Percentiles rank a stretch among this genome's conserved stretches.
These are phyloP conservation scores for Colletes gigas DNA, from an alignment of 1,140 invertebrate genomes.

Conservation along the genomic window DNA sequence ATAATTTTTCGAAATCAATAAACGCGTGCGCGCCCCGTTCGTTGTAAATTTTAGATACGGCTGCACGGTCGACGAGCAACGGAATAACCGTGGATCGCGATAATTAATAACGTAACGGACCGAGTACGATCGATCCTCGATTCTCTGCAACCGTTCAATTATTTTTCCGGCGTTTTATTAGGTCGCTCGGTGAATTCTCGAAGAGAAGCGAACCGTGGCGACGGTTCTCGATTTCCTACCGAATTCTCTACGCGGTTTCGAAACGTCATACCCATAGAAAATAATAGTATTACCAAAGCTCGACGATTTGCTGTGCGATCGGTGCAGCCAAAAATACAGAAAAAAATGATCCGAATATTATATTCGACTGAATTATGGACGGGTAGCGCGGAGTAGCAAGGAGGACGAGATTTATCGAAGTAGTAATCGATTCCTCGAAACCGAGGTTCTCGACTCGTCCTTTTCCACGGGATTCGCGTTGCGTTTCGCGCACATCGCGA, in stretches of 20 bases:
- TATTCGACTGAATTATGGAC: no score
- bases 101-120: neutral
- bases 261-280: no score
- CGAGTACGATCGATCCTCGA: neutral
- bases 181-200: neutral
- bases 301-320: no score
- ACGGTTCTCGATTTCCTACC: neutral
- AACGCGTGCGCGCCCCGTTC: neutral
- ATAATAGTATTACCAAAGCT: no score
- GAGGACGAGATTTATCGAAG: no score
- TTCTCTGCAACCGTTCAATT: neutral
- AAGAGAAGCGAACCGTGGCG: neutral
- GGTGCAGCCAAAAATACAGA: no score
- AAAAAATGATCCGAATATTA: no score
- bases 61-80: neutral
- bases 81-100: neutral
- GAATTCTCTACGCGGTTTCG: no score
- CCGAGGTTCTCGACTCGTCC: no score
- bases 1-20: slow-evolving; percentile 25
- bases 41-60: neutral
- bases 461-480: neutral
- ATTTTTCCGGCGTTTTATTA: neutral
- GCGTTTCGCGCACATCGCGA: slow-evolving; percentile 35
- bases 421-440: no score
- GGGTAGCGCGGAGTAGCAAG: no score